Conservation (phyloP, 2,113 vertebrate species). For the Hypomesus transpacificus region DNA sequence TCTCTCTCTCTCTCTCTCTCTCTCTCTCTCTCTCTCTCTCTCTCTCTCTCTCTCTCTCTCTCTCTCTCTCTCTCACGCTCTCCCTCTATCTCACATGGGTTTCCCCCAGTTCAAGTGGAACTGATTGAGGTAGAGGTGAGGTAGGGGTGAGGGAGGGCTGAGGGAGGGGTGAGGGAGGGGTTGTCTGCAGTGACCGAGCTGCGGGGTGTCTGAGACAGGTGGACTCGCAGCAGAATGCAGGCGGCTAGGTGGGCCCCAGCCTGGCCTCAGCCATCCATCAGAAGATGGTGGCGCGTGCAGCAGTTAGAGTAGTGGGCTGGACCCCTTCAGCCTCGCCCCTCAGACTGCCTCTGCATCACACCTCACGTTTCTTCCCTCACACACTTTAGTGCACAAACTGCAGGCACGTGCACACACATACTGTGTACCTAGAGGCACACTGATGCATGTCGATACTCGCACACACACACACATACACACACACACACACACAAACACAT, state of each 20-base stretch:
- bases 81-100: conserved; percentile 4
- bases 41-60: not conserved
- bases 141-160: not conserved
- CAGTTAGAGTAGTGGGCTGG: no score
- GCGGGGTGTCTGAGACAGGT: not conserved
- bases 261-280: conserved; percentile 39
- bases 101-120: conserved; percentile 31
- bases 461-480: conserved; percentile 5
- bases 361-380: not conserved
- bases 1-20: no score
- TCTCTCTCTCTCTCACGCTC: not conserved
- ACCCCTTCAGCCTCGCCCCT: no score
- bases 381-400: no score
- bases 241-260: conserved; percentile 26
- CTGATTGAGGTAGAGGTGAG: conserved; percentile 24
- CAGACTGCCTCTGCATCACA: not conserved
- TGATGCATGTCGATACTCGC: not conserved
- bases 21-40: no score
- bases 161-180: not conserved
- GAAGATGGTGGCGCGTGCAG: conserved; percentile 39
- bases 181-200: not conserved
- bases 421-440: not conserved
- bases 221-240: conserved; percentile 35
- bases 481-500: conserved; percentile 24
- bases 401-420: no score